Conservation (phyloP, 1,140 invertebrate genomes). For the Zaprionus inermis region DNA sequence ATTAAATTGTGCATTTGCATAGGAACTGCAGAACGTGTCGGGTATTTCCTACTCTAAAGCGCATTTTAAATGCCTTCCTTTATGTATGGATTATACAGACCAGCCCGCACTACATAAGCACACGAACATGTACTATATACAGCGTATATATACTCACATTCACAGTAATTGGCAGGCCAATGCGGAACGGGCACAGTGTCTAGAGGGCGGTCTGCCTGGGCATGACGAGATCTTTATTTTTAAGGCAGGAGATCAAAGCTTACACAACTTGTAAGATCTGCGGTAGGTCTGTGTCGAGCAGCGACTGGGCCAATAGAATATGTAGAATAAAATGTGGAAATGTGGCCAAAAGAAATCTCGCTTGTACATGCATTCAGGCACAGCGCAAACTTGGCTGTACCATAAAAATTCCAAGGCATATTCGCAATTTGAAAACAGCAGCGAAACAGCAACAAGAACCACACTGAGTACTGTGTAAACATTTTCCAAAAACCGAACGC, state of each 20-base stretch:
- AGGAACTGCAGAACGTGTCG: conserved; percentile 50
- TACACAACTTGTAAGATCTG: conserved; percentile 34
- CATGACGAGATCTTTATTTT: conserved; percentile 76
- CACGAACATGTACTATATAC: conserved; percentile 7
- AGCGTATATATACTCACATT: conserved; percentile 11
- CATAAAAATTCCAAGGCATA: conserved; percentile 79
- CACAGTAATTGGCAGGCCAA: conserved; percentile 61
- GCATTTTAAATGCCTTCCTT: conserved; percentile 33
- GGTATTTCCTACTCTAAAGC: conserved; percentile 28
- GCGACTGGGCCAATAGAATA: neutral
- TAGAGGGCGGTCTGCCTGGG: neutral
- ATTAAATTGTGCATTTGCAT: conserved; percentile 40
- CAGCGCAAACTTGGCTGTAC: conserved; percentile 4
- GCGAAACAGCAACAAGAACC: conserved; percentile 28
- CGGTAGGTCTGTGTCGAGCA: conserved; percentile 60
- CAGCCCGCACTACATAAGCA: neutral
- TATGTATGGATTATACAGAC: conserved; percentile 29
- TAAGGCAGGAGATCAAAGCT: conserved; percentile 75
- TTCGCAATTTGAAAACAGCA: conserved; percentile 67
- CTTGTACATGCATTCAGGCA: conserved; percentile 10
- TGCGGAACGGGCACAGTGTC: conserved; percentile 43
- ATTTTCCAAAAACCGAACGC: conserved; percentile 59
- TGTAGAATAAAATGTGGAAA: neutral
- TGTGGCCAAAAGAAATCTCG: conserved; percentile 11
- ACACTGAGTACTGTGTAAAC: conserved; percentile 38